These are phyloP conservation scores for Danio kyathit DNA, from an alignment of 2,797 vertebrate genomes.

Conservation along the genomic window DNA sequence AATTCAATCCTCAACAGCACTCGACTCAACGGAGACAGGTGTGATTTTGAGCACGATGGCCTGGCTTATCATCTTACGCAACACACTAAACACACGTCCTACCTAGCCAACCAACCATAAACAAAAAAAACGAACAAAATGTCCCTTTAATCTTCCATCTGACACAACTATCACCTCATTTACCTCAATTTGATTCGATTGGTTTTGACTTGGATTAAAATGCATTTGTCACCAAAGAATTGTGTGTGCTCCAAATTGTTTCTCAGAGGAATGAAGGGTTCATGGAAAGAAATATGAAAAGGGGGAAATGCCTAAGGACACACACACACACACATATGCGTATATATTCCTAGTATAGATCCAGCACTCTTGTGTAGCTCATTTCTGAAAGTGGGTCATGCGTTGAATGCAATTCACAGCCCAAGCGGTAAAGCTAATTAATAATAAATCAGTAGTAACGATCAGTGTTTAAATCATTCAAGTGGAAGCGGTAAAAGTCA, in stretches of 20 bases:
- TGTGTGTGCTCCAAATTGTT: slow-evolving; percentile 23
- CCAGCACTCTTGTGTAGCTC: slow-evolving; percentile 55
- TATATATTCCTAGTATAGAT: not conserved
- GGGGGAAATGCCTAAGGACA: slow-evolving; percentile 37
- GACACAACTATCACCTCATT: not conserved
- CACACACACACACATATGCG: not conserved
- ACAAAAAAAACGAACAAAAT: not conserved
- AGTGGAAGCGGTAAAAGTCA: not conserved
- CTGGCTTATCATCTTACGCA: slow-evolving; percentile 17
- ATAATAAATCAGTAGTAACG: slow-evolving; percentile 42
- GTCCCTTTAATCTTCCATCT: slow-evolving; percentile 2
- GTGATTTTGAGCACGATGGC: not conserved
- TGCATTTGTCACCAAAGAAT: not conserved
- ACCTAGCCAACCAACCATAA: not conserved
- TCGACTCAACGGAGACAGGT: not conserved
- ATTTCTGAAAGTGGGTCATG: slow-evolving; percentile 71
- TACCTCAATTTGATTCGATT: slow-evolving; percentile 3
- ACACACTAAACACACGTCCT: not conserved
- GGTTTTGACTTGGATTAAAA: slow-evolving; percentile 19
- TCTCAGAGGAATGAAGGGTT: slow-evolving; percentile 3
- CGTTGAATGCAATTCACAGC: slow-evolving; percentile 44
- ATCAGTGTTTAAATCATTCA: slow-evolving; percentile 39
- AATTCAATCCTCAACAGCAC: slow-evolving; percentile 5
- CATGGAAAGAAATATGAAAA: slow-evolving; percentile 12
- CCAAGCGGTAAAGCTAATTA: slow-evolving; percentile 27